Evolutionary conservation across 2,888 invertebrate species (phyloP).

Genomic region (Patella depressa): DNA sequence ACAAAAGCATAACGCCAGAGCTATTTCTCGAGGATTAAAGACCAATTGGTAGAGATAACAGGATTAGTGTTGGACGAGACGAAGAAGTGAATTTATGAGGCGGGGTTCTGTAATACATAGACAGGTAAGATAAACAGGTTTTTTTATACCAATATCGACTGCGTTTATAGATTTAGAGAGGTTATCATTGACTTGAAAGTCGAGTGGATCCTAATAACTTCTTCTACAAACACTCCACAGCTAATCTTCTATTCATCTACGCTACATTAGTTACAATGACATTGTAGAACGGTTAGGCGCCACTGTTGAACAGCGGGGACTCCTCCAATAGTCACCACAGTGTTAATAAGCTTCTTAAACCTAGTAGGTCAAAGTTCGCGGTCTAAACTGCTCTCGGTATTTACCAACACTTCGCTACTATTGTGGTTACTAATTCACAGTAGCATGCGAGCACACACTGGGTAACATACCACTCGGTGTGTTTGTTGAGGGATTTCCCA

Average conservation of each 20-base stretch:
- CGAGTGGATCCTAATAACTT: not conserved
- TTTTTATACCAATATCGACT: not conserved
- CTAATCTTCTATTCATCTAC: slow-evolving; percentile 5
- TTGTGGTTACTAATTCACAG: slow-evolving; percentile 10
- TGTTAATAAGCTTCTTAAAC: slow-evolving; percentile 4
- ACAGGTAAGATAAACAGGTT: too few species aligned
- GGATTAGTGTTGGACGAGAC: too few species aligned
- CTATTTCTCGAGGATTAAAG: too few species aligned
- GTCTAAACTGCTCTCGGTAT: not conserved
- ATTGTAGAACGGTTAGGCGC: not conserved
- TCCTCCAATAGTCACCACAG: not conserved
- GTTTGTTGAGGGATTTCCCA: not conserved
- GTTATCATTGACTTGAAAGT: not conserved
- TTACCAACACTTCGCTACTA: slow-evolving; percentile 5
- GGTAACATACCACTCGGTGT: slow-evolving; percentile 1
- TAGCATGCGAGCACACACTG: slow-evolving; percentile 6
- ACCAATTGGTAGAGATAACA: too few species aligned
- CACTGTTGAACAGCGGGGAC: not conserved
- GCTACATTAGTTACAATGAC: slow-evolving; percentile 10
- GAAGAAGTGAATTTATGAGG: too few species aligned
- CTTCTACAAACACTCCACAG: not conserved
- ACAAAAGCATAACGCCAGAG: too few species aligned
- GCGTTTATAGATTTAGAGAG: not conserved
- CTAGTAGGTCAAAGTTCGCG: not conserved
- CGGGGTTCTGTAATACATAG: too few species aligned